Percentiles rank a stretch among this genome's conserved stretches.
Evolutionary conservation across 2,797 vertebrate genomes (phyloP).

Genomic region (Tiaroga cobitis): DNA sequence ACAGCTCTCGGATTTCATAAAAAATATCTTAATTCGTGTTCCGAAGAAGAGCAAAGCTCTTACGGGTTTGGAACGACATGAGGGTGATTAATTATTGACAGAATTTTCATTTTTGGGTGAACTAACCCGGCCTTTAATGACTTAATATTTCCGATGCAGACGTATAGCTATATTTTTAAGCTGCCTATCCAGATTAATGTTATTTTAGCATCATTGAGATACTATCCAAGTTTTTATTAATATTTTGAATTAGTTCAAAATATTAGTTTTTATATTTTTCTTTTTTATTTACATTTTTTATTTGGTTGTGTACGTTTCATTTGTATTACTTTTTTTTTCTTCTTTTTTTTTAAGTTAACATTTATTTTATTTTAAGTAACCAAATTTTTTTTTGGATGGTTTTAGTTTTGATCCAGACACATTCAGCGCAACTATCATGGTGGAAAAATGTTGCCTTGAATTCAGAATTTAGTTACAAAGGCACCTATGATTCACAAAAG

Average conservation of each 20-base stretch:
- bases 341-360: too few species aligned
- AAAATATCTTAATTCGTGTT: too few species aligned
- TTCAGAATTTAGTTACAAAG: background rate
- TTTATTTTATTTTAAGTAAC: background rate
- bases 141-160: background rate
- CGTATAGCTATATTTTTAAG: background rate
- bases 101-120: too few species aligned
- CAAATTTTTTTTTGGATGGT: background rate
- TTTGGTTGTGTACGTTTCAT: background rate
- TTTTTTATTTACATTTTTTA: background rate
- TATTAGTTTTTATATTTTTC: background rate
- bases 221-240: background rate
- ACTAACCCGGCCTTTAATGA: background rate
- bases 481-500: background rate
- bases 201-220: background rate
- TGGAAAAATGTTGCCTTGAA: background rate
- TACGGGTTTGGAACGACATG: too few species aligned
- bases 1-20: too few species aligned
- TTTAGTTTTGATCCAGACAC: background rate
- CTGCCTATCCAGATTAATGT: background rate
- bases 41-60: too few species aligned
- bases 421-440: background rate
- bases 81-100: too few species aligned
- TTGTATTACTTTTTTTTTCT: too few species aligned
- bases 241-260: background rate